Percentiles rank a stretch among this genome's conserved stretches.
Evolutionary conservation across 2,888 invertebrate genomes (phyloP).

Genomic region (Mimumesa dahlbomi): DNA sequence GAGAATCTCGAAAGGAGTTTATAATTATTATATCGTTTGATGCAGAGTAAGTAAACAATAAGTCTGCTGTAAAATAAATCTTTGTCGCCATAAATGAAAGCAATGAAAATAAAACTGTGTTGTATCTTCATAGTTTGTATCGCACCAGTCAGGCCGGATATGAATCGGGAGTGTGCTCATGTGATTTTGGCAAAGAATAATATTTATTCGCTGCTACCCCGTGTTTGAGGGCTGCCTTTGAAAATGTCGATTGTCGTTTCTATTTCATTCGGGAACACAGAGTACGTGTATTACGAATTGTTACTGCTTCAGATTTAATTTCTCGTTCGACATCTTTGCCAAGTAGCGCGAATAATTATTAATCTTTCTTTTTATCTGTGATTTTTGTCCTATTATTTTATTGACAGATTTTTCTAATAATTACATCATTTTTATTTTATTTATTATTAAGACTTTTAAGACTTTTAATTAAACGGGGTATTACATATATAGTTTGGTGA

Average conservation of each 20-base stretch:
- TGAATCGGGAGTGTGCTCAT: slow-evolving; percentile 53
- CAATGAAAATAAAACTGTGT: not conserved
- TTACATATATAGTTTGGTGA: no score
- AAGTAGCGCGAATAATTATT: no score
- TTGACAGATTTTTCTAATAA: no score
- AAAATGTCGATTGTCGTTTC: slow-evolving; percentile 21
- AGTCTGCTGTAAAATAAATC: no score
- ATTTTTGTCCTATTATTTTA: no score
- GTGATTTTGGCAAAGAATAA: slow-evolving; percentile 59
- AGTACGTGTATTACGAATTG: not conserved
- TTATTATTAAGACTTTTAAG: no score
- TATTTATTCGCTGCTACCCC: slow-evolving; percentile 48
- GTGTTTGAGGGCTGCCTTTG: slow-evolving; percentile 44
- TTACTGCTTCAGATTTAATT: not conserved
- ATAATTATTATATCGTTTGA: not conserved
- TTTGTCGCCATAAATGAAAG: not conserved
- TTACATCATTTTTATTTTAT: no score
- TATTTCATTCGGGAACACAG: not conserved
- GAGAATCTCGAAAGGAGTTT: no score
- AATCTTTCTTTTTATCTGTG: no score
- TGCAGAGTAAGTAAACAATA: no score
- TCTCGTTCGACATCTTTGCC: no score
- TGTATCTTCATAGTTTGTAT: slow-evolving; percentile 20
- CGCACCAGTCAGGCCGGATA: slow-evolving; percentile 44
- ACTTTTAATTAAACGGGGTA: no score